These are phyloP conservation scores for Tenthredo livida DNA, from an alignment of 2,888 invertebrate species.

Conservation along the genomic window DNA sequence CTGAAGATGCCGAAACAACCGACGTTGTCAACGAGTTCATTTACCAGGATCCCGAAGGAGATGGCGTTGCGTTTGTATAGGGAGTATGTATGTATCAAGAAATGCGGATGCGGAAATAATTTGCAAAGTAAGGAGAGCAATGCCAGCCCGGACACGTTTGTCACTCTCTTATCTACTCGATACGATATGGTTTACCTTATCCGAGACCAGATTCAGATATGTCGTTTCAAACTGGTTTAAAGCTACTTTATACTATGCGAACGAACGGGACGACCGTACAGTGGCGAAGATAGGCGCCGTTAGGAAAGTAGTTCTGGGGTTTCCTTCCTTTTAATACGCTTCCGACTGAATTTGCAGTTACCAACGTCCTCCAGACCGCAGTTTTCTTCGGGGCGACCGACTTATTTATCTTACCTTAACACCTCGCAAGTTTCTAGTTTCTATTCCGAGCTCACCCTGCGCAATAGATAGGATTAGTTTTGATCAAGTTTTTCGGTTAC, in stretches of 20 bases:
- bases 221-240: constrained; percentile 44
- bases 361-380: neutral
- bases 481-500: constrained; percentile 27
- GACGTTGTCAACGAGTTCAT: constrained; percentile 9
- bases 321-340: constrained; percentile 34
- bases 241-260: constrained; percentile 17
- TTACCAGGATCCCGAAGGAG: constrained; percentile 29
- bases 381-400: constrained; percentile 7
- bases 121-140: neutral
- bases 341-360: constrained; percentile 41
- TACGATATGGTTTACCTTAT: constrained; percentile 34
- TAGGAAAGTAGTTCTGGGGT: constrained; percentile 39
- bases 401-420: neutral
- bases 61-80: constrained; percentile 17
- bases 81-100: constrained; percentile 30
- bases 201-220: constrained; percentile 24
- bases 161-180: constrained; percentile 40
- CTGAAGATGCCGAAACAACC: constrained; percentile 12
- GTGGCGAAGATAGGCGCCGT: constrained; percentile 33
- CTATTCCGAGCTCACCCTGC: neutral
- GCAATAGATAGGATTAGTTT: constrained; percentile 18
- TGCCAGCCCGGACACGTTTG: constrained; percentile 17
- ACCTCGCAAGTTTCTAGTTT: neutral
- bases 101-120: constrained; percentile 50
- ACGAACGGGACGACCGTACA: constrained; percentile 25